phyloP scores from a whole-genome alignment of 1,140 invertebrate genomes.

The Adoxophyes honmai region DNA sequence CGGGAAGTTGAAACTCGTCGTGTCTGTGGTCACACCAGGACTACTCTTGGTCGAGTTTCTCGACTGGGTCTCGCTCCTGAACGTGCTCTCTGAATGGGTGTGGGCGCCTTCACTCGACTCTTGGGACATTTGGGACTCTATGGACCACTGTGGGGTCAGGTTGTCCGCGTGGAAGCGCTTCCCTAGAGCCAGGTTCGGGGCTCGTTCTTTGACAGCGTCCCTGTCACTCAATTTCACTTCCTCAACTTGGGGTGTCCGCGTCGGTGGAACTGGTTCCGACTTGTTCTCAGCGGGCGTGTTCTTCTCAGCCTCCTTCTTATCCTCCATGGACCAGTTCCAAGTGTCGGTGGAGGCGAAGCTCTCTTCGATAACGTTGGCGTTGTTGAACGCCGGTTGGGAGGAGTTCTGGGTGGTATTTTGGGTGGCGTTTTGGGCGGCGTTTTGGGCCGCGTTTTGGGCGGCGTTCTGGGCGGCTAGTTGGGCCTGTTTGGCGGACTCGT shows the following conservation, averaged over 20 bases:
- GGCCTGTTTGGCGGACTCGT: slow-evolving; percentile 61
- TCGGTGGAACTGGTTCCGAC: slow-evolving; percentile 14
- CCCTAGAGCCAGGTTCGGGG: slow-evolving; percentile 64
- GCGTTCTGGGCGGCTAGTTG: slow-evolving; percentile 35
- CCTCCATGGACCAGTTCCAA: slow-evolving; percentile 72
- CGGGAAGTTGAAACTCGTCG: slow-evolving; percentile 62
- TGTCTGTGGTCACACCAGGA: slow-evolving; percentile 61
- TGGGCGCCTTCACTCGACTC: slow-evolving; percentile 78
- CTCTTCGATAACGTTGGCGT: slow-evolving; percentile 72
- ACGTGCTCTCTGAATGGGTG: slow-evolving; percentile 78
- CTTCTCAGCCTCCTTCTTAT: slow-evolving; percentile 47
- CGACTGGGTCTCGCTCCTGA: slow-evolving; percentile 77
- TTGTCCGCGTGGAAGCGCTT: slow-evolving; percentile 68
- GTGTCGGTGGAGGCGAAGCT: slow-evolving; percentile 63
- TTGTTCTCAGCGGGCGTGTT: slow-evolving; percentile 15
- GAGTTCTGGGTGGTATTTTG: too few relatives aligned
- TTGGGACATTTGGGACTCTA: slow-evolving; percentile 79
- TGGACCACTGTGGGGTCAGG: slow-evolving; percentile 79
- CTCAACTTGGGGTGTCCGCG: slow-evolving; percentile 21
- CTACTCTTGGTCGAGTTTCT: slow-evolving; percentile 76
- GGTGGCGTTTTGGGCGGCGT: too few relatives aligned
- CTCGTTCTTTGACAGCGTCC: slow-evolving; percentile 57
- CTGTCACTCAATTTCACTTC: slow-evolving; percentile 62
- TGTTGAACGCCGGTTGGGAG: too few relatives aligned
- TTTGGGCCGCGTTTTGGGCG: slow-evolving; percentile 17